Base-by-base conservation (phyloP, 1,140 invertebrate species). In the Meloidogyne hapla region DNA sequence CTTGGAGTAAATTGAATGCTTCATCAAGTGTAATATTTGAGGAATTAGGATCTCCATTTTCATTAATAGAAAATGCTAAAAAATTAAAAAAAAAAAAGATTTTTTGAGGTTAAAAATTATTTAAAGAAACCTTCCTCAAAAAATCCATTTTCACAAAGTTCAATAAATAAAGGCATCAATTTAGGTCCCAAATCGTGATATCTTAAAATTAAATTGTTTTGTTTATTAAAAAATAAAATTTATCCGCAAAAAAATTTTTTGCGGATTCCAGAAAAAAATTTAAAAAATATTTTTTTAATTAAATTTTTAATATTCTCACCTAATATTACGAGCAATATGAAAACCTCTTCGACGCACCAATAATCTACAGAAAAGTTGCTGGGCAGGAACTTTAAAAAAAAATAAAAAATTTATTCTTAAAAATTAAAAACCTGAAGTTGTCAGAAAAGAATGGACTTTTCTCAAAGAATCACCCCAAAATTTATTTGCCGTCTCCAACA, bases 391-490 rank as follows among this genome's bases (percentile, higher is more conserved):
- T 74, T 42, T n/a, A 26, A 21, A 26, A 12, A 48, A n/a, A n/a
- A n/a, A n/a, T 21, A 33, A 4, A 2, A n/a, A 25, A 38, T 6
- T 23, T 9, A 56, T 45, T 3, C 1, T 38, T 15, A 45, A 40
- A 23, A 5, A 18, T n/a, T 15, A 72, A 21, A 62, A 65, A 77
- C 68, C 70, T 8, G 79, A 40, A 6, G 48, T 23, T n/a, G 48
- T 68, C 21, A 80, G 23, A 9, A 79, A 66, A 38, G 48, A 62
- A 23, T 73, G 45, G 33, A 79, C 9, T 15, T 15, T 21, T 25
- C 78, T 74, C 6, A 79, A 68, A 42, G 64, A 45, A 56, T 79
- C 72, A n/a, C 78, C 78, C 78, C 78, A 79, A 61, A 75, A 79
- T 38, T 15, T 23, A 40, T 40, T 25, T 28, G 70, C 56, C 28